phyloP scores from a whole-genome alignment of 2,888 invertebrate genomes.

The Eupelmus urozonus region DNA sequence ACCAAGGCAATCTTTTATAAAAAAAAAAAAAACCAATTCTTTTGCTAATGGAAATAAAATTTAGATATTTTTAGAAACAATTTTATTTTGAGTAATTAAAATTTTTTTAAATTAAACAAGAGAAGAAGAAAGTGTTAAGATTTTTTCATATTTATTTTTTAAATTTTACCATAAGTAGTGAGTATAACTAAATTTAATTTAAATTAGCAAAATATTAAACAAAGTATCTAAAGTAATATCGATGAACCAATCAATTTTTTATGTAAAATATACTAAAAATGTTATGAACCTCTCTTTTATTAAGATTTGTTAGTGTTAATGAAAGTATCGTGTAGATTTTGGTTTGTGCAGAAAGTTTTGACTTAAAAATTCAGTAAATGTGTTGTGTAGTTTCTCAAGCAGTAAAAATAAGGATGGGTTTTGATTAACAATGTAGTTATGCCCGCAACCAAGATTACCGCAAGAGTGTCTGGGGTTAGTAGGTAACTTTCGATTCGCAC shows the following conservation, averaged over 20 bases:
- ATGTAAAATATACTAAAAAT: too few relatives aligned
- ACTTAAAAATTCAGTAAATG: not conserved
- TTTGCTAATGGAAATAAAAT: not conserved
- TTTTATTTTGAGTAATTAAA: not conserved
- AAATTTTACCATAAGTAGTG: too few relatives aligned
- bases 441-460: slow-evolving; percentile 78
- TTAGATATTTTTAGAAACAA: not conserved
- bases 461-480: slow-evolving; percentile 78
- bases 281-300: not conserved
- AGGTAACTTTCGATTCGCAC: slow-evolving; percentile 78
- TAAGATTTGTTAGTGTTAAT: slow-evolving; percentile 18
- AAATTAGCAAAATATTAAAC: not conserved
- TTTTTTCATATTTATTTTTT: too few relatives aligned
- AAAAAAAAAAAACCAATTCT: not conserved
- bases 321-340: not conserved
- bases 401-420: slow-evolving; percentile 64
- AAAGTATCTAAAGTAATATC: not conserved
- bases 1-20: too few relatives aligned
- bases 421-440: slow-evolving; percentile 75
- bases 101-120: not conserved
- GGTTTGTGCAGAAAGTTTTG: not conserved
- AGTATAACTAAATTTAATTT: not conserved
- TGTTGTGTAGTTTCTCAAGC: slow-evolving; percentile 48
- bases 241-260: too few relatives aligned
- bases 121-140: too few relatives aligned